A percentile compares a stretch with the other conserved stretches of the same genome.
These are phyloP conservation scores for Drosophila picticornis DNA, from an alignment of 2,888 invertebrate genomes.

Conservation along the genomic window DNA sequence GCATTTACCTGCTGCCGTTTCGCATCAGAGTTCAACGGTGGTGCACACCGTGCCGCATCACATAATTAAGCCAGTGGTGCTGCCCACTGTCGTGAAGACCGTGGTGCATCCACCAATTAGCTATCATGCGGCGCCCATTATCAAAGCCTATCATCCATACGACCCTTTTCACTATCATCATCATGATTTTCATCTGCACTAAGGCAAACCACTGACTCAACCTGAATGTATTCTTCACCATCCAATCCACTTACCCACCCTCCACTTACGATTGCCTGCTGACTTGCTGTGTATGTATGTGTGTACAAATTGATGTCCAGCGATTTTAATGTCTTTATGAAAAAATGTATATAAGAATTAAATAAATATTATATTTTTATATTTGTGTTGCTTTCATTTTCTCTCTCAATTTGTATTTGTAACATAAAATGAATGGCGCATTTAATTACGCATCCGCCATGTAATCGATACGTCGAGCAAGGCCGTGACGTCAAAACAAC, in stretches of 20 bases:
- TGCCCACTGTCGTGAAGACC: conserved; percentile 82
- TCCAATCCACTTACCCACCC: neutral
- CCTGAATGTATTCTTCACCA: neutral
- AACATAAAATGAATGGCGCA: neutral
- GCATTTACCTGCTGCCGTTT: conserved; percentile 82
- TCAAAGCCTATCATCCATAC: conserved; percentile 80
- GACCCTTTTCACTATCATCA: conserved; percentile 80
- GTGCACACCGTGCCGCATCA: conserved; percentile 83
- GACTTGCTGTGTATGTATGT: conserved; percentile 55
- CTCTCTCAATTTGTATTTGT: neutral
- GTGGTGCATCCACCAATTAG: conserved; percentile 80
- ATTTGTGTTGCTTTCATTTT: neutral
- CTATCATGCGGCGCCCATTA: conserved; percentile 82
- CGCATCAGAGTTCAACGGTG: conserved; percentile 84
- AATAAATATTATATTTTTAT: conserved; percentile 4
- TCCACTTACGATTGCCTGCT: conserved; percentile 37
- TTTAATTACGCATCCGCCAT: conserved; percentile 46
- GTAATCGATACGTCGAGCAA: conserved; percentile 41
- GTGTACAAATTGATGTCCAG: conserved; percentile 51
- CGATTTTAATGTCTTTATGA: conserved; percentile 3
- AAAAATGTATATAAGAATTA: conserved; percentile 27
- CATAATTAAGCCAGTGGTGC: conserved; percentile 82
- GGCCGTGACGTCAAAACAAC: conserved; percentile 41
- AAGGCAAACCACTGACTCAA: conserved; percentile 8
- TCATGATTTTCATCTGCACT: conserved; percentile 72